Base-by-base conservation (phyloP, 2,797 vertebrate genomes). In the Platyrinchus mystaceus region DNA sequence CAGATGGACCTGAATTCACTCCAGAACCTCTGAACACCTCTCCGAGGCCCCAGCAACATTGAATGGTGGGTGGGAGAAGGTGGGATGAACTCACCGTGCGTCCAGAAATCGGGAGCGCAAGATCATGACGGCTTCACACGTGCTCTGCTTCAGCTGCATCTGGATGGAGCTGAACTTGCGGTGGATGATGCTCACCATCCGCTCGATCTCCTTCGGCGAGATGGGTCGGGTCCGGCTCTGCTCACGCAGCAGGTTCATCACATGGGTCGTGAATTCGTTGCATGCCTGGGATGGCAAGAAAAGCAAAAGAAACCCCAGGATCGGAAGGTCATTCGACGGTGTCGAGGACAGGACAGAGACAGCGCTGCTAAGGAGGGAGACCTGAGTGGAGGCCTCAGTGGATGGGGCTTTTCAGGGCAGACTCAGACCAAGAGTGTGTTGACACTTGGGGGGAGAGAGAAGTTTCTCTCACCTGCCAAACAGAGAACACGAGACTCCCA, bases 111-210 rank as follows among this genome's bases (percentile, higher is more conserved):
- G 99, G 20, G 99, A 99, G 94, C 99, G 99, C 97, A 99, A 98
- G 98, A 99, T 99, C 99, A 99, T 99, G 97, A 99, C 99, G 0
- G 99, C 99, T 97, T 99, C 99, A 5, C 99, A 99, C 13, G 99
- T 99, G 98, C 99, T 99, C 97, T 99, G 99, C 87, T 99, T 99
- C 47, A 99, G 98, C 98, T 99, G 99, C 99, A 99, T 99, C 98
- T 99, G 99, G 98, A 99, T 99, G 97, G 99, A 99, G 98, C 99
- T 99, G 98, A 99, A 99, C 98, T 99, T 99, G 98, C 99, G 99
- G 97, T 99, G 99, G 98, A 99, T 99, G 98, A 99, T 99, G 97
- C 98, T 98, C 95, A 99, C 99, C 99, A 99, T 99, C 59, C 99
- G 98, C 96, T 99, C 99, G 8, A 99, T 99, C 98, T 99, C 99